A percentile compares a stretch with the other conserved stretches of the same genome.
Evolutionary conservation across 2,113 vertebrate species (phyloP).

Genomic region (Carassius carassius): DNA sequence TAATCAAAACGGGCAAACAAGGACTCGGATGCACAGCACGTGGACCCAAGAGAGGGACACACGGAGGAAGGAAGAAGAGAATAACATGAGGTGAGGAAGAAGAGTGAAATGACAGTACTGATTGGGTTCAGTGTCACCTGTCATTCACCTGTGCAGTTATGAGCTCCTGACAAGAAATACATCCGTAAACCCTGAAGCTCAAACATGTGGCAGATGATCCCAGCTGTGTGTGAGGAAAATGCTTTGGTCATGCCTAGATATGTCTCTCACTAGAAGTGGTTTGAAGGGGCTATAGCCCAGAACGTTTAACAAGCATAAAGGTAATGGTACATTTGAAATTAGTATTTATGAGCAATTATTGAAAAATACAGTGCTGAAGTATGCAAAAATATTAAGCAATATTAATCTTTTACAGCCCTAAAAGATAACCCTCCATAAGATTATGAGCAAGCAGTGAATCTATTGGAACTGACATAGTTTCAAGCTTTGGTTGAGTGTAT

Average conservation of each 20-base stretch:
- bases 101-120: constrained; percentile 9
- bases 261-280: not conserved
- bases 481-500: too few relatives aligned
- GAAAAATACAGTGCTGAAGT: not conserved
- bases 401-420: not conserved
- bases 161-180: constrained; percentile 34
- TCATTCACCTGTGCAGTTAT: constrained; percentile 44
- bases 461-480: too few relatives aligned
- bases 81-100: constrained; percentile 15
- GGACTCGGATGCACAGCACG: not conserved
- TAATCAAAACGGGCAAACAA: constrained; percentile 46
- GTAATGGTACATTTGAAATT: not conserved
- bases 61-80: constrained; percentile 7
- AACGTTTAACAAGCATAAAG: not conserved
- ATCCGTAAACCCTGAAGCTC: not conserved
- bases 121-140: constrained; percentile 32
- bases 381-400: not conserved
- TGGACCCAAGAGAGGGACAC: not conserved
- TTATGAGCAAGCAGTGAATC: too few relatives aligned
- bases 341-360: not conserved
- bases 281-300: not conserved
- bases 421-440: too few relatives aligned
- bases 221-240: not conserved
- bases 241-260: not conserved
- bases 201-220: not conserved